phyloP scores from a whole-genome alignment of 2,888 invertebrate genomes.

The Sturmia bella region DNA sequence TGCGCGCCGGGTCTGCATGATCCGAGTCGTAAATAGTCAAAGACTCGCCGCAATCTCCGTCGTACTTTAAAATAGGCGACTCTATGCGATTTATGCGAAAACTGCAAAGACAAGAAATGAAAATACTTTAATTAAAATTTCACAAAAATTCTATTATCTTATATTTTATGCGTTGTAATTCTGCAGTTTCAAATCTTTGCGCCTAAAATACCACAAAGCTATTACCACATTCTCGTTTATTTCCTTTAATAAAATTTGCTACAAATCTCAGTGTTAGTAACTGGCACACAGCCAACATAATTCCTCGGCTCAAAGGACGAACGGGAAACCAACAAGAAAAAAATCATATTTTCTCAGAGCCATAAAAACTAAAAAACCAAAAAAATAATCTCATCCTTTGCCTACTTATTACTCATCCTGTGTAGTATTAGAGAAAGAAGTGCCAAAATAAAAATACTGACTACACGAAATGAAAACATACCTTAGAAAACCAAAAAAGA shows the following conservation, averaged over 20 bases:
- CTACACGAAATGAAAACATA: conserved; percentile 29
- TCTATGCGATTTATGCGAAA: conserved; percentile 94
- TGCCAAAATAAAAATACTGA: conserved; percentile 7
- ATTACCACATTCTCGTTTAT: conserved; percentile 53
- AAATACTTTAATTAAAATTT: conserved; percentile 5
- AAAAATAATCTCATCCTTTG: conserved; percentile 64
- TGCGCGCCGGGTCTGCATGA: conserved; percentile 93
- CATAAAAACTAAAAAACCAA: conserved; percentile 29
- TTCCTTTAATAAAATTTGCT: conserved; percentile 15
- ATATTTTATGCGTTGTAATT: conserved; percentile 22
- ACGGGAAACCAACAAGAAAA: conserved; percentile 1
- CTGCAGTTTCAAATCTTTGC: conserved; percentile 27
- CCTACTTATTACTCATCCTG: conserved; percentile 65
- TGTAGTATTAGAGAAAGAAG: conserved; percentile 12
- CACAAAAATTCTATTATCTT: neutral
- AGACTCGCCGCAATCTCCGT: conserved; percentile 94
- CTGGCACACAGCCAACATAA: conserved; percentile 66
- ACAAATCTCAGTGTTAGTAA: conserved; percentile 55
- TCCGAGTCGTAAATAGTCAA: conserved; percentile 94
- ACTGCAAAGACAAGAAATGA: conserved; percentile 82
- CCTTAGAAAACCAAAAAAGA: conserved; percentile 23
- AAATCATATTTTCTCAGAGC: conserved; percentile 38
- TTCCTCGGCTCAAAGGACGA: conserved; percentile 21
- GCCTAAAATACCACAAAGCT: conserved; percentile 64
- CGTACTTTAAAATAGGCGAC: conserved; percentile 92